Conservation (phyloP, 2,113 vertebrate species). For the Eptesicus fuscus region DNA sequence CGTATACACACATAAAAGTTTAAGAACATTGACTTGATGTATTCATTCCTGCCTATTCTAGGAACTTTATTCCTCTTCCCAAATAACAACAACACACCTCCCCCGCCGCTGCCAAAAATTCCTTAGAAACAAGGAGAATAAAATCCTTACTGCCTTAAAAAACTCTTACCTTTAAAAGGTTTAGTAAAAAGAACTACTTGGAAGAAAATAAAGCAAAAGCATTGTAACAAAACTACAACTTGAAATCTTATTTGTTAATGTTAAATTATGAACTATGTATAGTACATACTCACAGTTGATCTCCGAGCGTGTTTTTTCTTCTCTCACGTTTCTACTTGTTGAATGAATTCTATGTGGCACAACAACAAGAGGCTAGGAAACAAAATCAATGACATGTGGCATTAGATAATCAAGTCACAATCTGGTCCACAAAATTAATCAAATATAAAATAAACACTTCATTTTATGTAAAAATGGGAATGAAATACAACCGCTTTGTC, state of each 20-base stretch:
- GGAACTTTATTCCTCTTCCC: background rate
- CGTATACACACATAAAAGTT: background rate
- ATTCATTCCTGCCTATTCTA: background rate
- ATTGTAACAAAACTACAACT: background rate
- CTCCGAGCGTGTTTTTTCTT: slow-evolving; percentile 97
- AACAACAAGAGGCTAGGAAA: slow-evolving; percentile 90
- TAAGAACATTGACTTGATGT: background rate
- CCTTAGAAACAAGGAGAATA: background rate
- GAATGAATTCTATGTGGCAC: slow-evolving; percentile 98
- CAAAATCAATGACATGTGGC: background rate
- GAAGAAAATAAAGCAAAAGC: slow-evolving; percentile 20
- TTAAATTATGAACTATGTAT: background rate
- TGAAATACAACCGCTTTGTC: background rate
- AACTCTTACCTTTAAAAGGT: background rate
- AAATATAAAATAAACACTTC: background rate
- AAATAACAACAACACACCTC: background rate
- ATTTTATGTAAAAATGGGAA: slow-evolving; percentile 23
- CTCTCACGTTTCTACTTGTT: slow-evolving; percentile 94
- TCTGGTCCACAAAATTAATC: background rate
- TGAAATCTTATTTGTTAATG: background rate
- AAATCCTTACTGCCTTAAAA: background rate
- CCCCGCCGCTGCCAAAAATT: background rate
- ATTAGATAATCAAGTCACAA: slow-evolving; percentile 27
- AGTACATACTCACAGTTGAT: slow-evolving; percentile 93
- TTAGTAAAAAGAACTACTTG: background rate